These are phyloP conservation scores for Arion vulgaris DNA, from an alignment of 1,140 invertebrate genomes.

Conservation along the genomic window DNA sequence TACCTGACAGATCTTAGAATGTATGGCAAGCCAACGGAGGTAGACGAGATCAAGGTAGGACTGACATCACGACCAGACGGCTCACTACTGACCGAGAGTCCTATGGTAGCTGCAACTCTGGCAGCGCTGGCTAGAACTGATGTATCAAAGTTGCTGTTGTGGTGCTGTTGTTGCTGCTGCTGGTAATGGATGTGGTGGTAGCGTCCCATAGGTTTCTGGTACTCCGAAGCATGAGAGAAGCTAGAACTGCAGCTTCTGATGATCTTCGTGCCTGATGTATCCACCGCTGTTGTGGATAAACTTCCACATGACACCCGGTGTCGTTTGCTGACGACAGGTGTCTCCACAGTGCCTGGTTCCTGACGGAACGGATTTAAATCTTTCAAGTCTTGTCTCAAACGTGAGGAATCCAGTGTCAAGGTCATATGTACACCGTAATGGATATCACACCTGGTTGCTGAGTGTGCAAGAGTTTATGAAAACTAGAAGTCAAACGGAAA, in stretches of 20 bases:
- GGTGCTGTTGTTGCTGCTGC: constrained; percentile 33
- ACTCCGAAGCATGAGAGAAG: constrained; percentile 11
- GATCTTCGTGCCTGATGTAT: constrained; percentile 25
- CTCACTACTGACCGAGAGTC: constrained; percentile 24
- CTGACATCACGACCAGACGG: constrained; percentile 21
- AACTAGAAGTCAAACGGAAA: too few species aligned
- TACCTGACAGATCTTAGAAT: constrained; percentile 39
- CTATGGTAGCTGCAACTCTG: constrained; percentile 32
- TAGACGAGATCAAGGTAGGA: neutral
- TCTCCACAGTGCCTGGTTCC: neutral
- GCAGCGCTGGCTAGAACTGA: constrained; percentile 35
- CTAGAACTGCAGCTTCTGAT: constrained; percentile 32
- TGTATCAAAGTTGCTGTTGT: constrained; percentile 9
- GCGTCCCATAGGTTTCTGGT: constrained; percentile 24
- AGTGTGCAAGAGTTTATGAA: too few species aligned
- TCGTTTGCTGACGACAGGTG: neutral
- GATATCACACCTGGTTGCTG: too few species aligned
- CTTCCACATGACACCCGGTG: constrained; percentile 31
- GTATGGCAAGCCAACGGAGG: constrained; percentile 19
- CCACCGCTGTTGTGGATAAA: neutral
- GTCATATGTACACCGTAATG: neutral
- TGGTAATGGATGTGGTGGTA: constrained; percentile 33
- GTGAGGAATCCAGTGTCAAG: constrained; percentile 20
- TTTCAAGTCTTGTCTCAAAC: neutral
- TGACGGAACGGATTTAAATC: neutral